Evolutionary conservation across 1,140 invertebrate genomes (phyloP).

Genomic region (Danaus plexippus): DNA sequence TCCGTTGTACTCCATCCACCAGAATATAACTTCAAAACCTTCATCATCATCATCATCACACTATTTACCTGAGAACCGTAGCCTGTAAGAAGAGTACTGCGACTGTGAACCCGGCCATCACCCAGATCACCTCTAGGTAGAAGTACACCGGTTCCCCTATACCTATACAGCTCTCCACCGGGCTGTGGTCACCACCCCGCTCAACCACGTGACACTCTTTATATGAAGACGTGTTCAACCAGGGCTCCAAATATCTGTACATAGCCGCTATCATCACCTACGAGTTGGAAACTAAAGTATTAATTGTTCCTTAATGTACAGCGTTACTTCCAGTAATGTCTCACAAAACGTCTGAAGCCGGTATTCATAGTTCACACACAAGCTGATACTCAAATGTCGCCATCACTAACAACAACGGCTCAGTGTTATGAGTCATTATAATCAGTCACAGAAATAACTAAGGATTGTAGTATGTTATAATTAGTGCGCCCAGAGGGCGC

Average conservation of each 20-base stretch:
- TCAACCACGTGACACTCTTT: conserved; percentile 44
- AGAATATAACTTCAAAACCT: neutral
- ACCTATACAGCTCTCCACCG: conserved; percentile 84
- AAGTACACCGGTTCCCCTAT: conserved; percentile 82
- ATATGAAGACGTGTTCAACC: conserved; percentile 31
- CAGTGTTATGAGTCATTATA: no score
- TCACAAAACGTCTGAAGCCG: no score
- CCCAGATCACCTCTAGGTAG: conserved; percentile 81
- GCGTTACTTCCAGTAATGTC: no score
- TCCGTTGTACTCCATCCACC: no score
- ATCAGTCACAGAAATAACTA: no score
- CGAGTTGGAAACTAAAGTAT: no score
- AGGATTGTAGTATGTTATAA: no score
- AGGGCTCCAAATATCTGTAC: conserved; percentile 47
- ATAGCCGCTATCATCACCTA: conserved; percentile 46
- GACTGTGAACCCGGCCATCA: conserved; percentile 76
- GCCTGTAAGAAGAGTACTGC: conserved; percentile 73
- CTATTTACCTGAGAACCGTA: conserved; percentile 35
- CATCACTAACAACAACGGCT: no score
- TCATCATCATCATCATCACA: neutral
- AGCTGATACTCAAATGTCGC: no score
- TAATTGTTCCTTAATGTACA: no score
- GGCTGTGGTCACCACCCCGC: conserved; percentile 26
- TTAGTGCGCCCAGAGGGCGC: no score
- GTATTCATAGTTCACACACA: no score